Conservation (phyloP, 2,888 invertebrate species). For the Tetranychus piercei region DNA sequence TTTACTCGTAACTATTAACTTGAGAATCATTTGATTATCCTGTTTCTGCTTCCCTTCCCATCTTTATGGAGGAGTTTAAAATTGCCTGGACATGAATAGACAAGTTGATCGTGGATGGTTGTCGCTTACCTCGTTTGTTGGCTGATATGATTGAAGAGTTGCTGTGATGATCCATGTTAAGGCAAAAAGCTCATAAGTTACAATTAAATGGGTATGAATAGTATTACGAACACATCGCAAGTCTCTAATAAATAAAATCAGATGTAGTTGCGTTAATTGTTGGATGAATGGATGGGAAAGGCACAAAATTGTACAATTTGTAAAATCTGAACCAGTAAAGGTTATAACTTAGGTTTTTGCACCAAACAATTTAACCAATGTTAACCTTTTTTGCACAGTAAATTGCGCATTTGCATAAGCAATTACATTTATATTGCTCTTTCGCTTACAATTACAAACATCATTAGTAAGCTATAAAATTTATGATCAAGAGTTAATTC, state of each 20-base stretch:
- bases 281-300: background rate
- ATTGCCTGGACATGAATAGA: background rate
- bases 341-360: no score
- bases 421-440: no score
- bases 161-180: slow-evolving; percentile 40
- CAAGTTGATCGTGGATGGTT: background rate
- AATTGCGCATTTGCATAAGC: no score
- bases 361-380: no score
- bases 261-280: background rate
- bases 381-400: no score
- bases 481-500: no score
- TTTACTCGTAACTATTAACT: background rate
- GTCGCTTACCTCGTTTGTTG: slow-evolving; percentile 2
- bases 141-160: slow-evolving; percentile 1
- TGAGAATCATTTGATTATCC: background rate
- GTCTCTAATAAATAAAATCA: slow-evolving; percentile 48
- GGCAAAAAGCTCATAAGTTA: slow-evolving; percentile 62
- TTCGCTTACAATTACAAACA: no score
- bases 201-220: slow-evolving; percentile 83
- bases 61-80: background rate
- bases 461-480: no score
- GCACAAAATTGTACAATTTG: background rate
- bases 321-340: no score
- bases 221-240: slow-evolving; percentile 74
- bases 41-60: background rate